phyloP scores from a whole-genome alignment of 2,797 vertebrate species.

The Sebastolobus alascanus region DNA sequence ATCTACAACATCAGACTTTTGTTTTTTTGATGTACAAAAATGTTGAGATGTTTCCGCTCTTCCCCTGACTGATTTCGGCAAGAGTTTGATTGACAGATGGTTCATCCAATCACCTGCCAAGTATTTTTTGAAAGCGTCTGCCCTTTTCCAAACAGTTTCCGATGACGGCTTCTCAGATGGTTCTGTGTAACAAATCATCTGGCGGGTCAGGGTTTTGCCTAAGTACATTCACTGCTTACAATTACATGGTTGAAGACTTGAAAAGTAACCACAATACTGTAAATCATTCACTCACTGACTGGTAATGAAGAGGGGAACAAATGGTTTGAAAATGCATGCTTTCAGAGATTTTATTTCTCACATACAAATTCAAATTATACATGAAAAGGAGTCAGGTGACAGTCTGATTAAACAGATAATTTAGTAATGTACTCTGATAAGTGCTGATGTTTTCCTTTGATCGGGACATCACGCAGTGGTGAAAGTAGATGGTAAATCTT shows the following conservation, averaged over 20 bases:
- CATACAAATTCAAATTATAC: not conserved
- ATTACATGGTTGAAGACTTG: too few relatives aligned
- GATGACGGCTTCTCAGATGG: too few relatives aligned
- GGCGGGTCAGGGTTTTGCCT: too few relatives aligned
- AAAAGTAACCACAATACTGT: not conserved
- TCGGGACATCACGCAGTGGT: slow-evolving; percentile 3
- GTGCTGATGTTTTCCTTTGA: not conserved
- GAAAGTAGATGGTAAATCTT: slow-evolving; percentile 1
- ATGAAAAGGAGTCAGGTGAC: not conserved
- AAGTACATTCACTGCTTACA: not conserved
- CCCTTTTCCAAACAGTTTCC: too few relatives aligned
- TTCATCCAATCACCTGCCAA: too few relatives aligned
- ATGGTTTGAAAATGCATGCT: not conserved
- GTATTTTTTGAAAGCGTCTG: too few relatives aligned
- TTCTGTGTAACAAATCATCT: too few relatives aligned
- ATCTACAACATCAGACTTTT: not conserved
- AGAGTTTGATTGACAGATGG: too few relatives aligned
- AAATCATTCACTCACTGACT: not conserved
- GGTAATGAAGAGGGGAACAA: slow-evolving; percentile 3
- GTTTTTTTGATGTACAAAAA: not conserved
- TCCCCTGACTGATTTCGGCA: too few relatives aligned
- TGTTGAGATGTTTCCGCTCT: too few relatives aligned
- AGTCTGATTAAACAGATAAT: not conserved
- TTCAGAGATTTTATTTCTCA: slow-evolving; percentile 16
- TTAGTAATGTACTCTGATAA: not conserved